Evolutionary conservation across 30 jellyfish, hydroid and myxozoan species (phyloP).

Genomic region (Cassiopea andromeda): DNA sequence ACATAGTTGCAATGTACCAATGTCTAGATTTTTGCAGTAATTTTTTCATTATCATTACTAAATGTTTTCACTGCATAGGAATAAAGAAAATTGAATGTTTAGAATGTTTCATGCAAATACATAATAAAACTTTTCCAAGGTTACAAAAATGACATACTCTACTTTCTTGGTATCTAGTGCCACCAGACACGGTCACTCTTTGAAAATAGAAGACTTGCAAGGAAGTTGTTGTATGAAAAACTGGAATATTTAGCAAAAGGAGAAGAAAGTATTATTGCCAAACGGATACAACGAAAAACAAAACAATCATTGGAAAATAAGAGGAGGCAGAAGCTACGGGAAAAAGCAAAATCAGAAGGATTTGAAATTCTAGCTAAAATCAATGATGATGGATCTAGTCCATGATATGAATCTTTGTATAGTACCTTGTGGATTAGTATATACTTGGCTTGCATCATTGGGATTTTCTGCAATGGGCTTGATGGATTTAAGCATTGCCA

Average conservation of each 20-base stretch:
- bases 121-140: too few species aligned
- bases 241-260: slow-evolving; percentile 41
- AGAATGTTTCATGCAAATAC: too few species aligned
- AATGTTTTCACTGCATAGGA: too few species aligned
- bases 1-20: too few species aligned
- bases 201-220: slow-evolving; percentile 74
- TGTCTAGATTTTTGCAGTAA: too few species aligned
- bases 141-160: neutral
- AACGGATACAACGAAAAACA: slow-evolving; percentile 9
- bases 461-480: too few species aligned
- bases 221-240: slow-evolving; percentile 54
- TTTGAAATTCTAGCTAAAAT: neutral
- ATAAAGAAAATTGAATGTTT: too few species aligned
- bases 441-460: too few species aligned
- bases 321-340: slow-evolving; percentile 52
- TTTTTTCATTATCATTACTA: too few species aligned
- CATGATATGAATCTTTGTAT: neutral
- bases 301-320: slow-evolving; percentile 26
- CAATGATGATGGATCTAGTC: neutral
- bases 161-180: slow-evolving; percentile 53
- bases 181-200: slow-evolving; percentile 83
- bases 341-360: slow-evolving; percentile 8
- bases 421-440: too few species aligned
- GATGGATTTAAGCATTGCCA: too few species aligned
- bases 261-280: slow-evolving; percentile 28